Conservation (phyloP, 2,888 invertebrate genomes). For the Strigamia maritima region DNA sequence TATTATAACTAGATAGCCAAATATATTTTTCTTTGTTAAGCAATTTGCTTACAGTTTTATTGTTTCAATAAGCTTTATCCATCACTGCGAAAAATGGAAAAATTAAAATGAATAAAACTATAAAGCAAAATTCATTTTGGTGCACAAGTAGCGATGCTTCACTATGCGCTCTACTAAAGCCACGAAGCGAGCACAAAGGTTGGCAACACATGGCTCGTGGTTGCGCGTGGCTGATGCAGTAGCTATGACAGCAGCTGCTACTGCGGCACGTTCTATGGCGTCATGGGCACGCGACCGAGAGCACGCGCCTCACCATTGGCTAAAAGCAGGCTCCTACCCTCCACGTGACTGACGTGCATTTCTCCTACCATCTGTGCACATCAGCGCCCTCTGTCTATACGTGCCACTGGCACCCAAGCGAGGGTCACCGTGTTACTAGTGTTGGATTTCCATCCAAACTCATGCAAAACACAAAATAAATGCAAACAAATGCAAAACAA, state of each 20-base stretch:
- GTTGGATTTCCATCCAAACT: background rate
- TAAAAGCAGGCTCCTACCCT: background rate
- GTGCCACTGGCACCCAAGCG: background rate
- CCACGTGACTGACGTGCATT: constrained; percentile 33
- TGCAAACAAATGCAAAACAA: background rate
- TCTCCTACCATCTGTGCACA: background rate
- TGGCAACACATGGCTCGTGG: background rate
- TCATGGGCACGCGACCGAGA: constrained; percentile 36
- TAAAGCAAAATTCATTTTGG: background rate
- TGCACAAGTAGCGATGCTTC: background rate
- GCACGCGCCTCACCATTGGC: constrained; percentile 37
- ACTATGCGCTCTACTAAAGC: background rate
- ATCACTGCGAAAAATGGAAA: too few relatives aligned
- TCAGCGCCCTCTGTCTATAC: background rate
- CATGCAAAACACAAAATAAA: background rate
- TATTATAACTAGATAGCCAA: too few relatives aligned
- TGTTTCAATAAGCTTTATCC: too few relatives aligned
- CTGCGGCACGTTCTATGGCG: constrained; percentile 34
- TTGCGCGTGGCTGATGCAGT: constrained; percentile 35
- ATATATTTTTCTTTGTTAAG: too few relatives aligned
- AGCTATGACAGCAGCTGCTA: constrained; percentile 26
- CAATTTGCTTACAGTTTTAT: too few relatives aligned
- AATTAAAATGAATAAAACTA: background rate
- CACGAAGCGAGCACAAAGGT: background rate
- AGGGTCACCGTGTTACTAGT: background rate